Conservation (phyloP, 1,140 invertebrate species). For the Pseudomyrmex flavicornis region DNA sequence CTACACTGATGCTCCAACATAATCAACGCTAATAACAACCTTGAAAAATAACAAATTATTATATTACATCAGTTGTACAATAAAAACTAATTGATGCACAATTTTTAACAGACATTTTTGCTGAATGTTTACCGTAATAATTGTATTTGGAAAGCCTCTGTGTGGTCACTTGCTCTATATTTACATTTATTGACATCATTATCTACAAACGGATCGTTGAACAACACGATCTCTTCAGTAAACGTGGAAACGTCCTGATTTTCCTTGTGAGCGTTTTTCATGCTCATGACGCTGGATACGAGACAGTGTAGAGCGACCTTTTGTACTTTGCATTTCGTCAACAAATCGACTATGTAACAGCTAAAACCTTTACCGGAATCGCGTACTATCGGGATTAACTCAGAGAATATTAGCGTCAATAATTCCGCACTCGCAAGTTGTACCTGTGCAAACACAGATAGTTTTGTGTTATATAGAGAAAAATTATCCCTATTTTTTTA, state of each 20-base stretch:
- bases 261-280: constrained; percentile 84
- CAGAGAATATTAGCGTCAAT: constrained; percentile 91
- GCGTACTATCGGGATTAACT: constrained; percentile 92
- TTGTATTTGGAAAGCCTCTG: constrained; percentile 92
- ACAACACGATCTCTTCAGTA: constrained; percentile 93
- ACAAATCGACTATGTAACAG: constrained; percentile 92
- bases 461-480: neutral
- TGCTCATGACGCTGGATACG: constrained; percentile 91
- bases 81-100: neutral
- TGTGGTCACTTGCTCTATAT: constrained; percentile 88
- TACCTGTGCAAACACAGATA: constrained; percentile 85
- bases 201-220: constrained; percentile 90
- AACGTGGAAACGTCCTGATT: constrained; percentile 88
- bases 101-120: neutral
- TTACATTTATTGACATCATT: constrained; percentile 86
- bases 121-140: constrained; percentile 86
- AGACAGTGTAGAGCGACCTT: constrained; percentile 95
- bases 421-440: constrained; percentile 93
- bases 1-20: constrained; percentile 91
- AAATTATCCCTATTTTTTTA: neutral
- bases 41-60: constrained; percentile 71
- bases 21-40: constrained; percentile 90
- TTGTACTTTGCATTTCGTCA: constrained; percentile 94
- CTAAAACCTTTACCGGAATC: constrained; percentile 93
- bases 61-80: neutral